phyloP scores from a whole-genome alignment of 2,113 vertebrate species.

The Mohoua ochrocephala region DNA sequence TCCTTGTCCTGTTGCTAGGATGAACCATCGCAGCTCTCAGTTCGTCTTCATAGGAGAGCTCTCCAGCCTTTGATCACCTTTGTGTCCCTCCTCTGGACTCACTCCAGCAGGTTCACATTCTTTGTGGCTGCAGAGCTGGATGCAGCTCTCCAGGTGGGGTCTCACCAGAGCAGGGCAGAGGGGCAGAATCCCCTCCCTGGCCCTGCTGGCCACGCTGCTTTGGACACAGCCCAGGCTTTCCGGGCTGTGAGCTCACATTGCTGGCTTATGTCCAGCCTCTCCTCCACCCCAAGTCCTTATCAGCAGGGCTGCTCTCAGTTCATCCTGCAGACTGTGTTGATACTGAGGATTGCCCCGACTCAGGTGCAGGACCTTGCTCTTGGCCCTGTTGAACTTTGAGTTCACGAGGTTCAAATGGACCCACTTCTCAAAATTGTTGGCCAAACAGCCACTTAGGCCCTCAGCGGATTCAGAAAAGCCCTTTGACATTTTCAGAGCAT shows the following conservation, averaged over 20 bases:
- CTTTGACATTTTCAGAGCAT: not conserved
- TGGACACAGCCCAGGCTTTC: not conserved
- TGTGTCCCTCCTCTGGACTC: not conserved
- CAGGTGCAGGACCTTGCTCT: not conserved
- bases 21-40: not conserved
- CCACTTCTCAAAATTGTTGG: not conserved
- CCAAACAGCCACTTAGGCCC: not conserved
- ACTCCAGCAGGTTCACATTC: not conserved
- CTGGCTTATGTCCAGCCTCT: no score
- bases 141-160: not conserved
- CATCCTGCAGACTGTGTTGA: not conserved
- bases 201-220: rapidly evolving
- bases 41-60: not conserved
- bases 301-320: not conserved
- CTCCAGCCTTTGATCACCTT: not conserved
- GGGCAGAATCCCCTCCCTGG: not conserved
- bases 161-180: not conserved
- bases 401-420: not conserved
- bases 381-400: not conserved
- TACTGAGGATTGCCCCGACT: not conserved
- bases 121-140: not conserved
- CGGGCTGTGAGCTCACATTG: not conserved
- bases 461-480: not conserved
- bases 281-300: not conserved
- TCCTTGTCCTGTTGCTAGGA: not conserved